These are phyloP conservation scores for Apoda limacodes DNA, from an alignment of 2,888 invertebrate species.

Conservation along the genomic window DNA sequence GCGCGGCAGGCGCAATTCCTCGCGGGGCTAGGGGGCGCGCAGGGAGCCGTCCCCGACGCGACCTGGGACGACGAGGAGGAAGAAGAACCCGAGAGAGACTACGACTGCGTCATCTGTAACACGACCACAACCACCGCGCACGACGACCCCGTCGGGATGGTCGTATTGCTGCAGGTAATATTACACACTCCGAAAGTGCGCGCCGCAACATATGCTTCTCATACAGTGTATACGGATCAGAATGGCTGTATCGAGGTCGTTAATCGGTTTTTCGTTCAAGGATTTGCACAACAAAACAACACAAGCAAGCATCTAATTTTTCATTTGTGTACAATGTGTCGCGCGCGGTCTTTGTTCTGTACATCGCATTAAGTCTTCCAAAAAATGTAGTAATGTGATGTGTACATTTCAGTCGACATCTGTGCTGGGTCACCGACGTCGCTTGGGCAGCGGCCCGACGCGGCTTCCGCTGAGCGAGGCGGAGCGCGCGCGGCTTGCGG, in stretches of 20 bases:
- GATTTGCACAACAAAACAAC: not conserved
- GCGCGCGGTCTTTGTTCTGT: too few relatives aligned
- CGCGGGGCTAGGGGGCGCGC: constrained; percentile 66
- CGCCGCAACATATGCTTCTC: not conserved
- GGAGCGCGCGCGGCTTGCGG: constrained; percentile 62
- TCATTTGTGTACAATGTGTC: not conserved
- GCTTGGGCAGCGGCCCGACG: constrained; percentile 43
- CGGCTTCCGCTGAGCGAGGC: constrained; percentile 55
- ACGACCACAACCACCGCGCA: constrained; percentile 88
- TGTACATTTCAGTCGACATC: constrained; percentile 74
- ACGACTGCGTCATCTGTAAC: constrained; percentile 96
- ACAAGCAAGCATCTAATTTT: not conserved
- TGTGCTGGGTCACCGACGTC: constrained; percentile 81
- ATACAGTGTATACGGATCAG: too few relatives aligned
- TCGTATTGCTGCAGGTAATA: constrained; percentile 82
- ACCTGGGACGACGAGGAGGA: constrained; percentile 55
- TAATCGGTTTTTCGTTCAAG: too few relatives aligned
- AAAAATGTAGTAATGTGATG: too few relatives aligned
- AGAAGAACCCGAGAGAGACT: constrained; percentile 75
- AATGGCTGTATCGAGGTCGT: too few relatives aligned
- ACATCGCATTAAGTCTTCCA: too few relatives aligned
- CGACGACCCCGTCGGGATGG: constrained; percentile 82
- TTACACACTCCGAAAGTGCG: not conserved
- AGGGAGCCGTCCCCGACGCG: constrained; percentile 82
- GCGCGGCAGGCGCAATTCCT: constrained; percentile 92